Conservation (phyloP, 2,113 vertebrate species). For the Burhinus bistriatus region DNA sequence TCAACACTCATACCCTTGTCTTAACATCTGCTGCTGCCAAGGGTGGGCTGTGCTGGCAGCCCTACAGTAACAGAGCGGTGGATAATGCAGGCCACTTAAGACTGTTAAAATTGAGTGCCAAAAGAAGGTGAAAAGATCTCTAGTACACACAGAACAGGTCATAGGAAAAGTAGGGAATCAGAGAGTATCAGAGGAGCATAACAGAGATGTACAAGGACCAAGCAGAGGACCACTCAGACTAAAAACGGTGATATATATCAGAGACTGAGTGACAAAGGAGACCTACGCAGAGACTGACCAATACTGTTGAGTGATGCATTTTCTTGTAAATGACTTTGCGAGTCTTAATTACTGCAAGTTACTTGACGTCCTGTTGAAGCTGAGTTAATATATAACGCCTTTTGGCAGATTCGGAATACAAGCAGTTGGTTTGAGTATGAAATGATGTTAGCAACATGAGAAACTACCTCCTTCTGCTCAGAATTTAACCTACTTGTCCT, state of each 20-base stretch:
- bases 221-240: neutral
- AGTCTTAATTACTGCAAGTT: neutral
- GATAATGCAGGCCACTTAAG: neutral
- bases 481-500: neutral
- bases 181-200: neutral
- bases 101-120: neutral
- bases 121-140: neutral
- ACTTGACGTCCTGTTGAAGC: neutral
- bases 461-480: neutral
- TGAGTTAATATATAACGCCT: neutral
- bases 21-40: neutral
- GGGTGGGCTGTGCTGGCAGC: neutral
- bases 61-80: neutral
- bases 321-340: neutral
- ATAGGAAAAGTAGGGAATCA: neutral
- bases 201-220: neutral
- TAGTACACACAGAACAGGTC: neutral
- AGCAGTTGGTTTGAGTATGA: neutral
- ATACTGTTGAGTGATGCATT: neutral
- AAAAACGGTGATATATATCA: neutral
- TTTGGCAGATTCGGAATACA: neutral
- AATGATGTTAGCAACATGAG: neutral
- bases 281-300: neutral
- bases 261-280: neutral
- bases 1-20: neutral